Conservation (phyloP, 1,140 invertebrate species). For the Lepidotrigona ventralis region DNA sequence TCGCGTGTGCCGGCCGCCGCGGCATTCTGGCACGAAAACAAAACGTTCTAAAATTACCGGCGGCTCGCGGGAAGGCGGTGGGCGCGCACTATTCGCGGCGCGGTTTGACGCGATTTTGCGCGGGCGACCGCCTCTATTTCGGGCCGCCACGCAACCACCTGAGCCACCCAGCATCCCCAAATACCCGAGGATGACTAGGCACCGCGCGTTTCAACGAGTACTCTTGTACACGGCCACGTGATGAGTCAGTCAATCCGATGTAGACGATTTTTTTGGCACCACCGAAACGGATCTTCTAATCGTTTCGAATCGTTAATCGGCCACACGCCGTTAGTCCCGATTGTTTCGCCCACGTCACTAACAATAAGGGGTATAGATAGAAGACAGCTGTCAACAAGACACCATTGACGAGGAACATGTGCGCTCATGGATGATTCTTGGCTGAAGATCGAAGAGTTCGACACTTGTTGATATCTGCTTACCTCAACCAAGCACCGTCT, state of each 20-base stretch:
- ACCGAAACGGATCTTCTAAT: neutral
- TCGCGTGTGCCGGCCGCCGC: constrained; percentile 17
- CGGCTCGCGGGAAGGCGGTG: constrained; percentile 69
- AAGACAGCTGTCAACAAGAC: neutral
- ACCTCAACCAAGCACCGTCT: too few species aligned
- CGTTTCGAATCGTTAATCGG: neutral
- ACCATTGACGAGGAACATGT: neutral
- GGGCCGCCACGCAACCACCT: constrained; percentile 79
- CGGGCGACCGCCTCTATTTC: constrained; percentile 77
- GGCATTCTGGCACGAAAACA: constrained; percentile 66
- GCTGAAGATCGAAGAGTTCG: neutral
- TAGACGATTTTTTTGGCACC: constrained; percentile 50
- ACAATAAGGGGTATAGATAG: too few species aligned
- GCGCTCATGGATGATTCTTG: neutral
- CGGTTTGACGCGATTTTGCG: constrained; percentile 76
- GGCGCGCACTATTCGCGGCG: constrained; percentile 77
- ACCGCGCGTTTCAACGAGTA: constrained; percentile 39
- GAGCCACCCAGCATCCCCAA: constrained; percentile 77
- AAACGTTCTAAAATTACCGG: constrained; percentile 75
- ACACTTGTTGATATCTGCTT: neutral
- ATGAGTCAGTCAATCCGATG: constrained; percentile 59
- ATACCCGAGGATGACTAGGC: constrained; percentile 72
- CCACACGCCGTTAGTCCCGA: neutral
- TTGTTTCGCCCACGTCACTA: neutral
- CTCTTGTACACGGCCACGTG: constrained; percentile 52